Evolutionary conservation across 2,888 invertebrate genomes (phyloP), one percentile per base, ranked within the genome.

Genomic region (Cerastoderma edule): DNA sequence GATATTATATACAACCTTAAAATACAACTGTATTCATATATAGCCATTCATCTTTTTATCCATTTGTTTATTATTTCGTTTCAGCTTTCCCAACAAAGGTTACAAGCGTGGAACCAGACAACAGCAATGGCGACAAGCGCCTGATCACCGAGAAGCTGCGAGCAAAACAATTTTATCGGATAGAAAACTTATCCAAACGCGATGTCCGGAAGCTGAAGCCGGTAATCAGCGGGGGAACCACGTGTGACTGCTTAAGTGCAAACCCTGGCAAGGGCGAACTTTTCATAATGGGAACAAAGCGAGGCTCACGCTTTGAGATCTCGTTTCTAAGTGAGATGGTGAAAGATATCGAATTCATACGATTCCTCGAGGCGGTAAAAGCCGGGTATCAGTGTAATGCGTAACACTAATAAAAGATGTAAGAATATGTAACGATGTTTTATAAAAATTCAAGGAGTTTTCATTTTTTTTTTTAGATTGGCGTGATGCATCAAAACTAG

Each of bases 161-260:
- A 66, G 28, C 65, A 4, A 72, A 66, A 35, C 71, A 64, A 27
- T 67, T 78, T 30, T 78, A 72, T 50, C 74, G 72, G 57, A 60
- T 75, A 46, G 67, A 81, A 28, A 69, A 65, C 48, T 53, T 81
- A 24, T 67, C 75, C 2, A 72, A 60, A 24, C 67, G 75, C n/a
- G 81, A 81, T 44, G 30, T 78, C 24, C 66, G 70, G 32, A 75
- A 75, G 50, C 63, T 81, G 8, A 75, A 78, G 60, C 81, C 81
- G 2, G 81, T 81, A 8, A 81, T 81, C n/a, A 75, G 75, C 27
- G 81, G 78, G 4, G 81, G 81, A 8, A 72, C 81, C 19, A 75
- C 69, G 28, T 81, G 81, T 71, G 81, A 81, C 57, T 81, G 81
- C 30, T 10, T 53, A 4, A 72, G 60, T 19, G 81, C 81, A n/a